phyloP scores from a whole-genome alignment of 2,888 invertebrate genomes.

The Apeira syringaria region DNA sequence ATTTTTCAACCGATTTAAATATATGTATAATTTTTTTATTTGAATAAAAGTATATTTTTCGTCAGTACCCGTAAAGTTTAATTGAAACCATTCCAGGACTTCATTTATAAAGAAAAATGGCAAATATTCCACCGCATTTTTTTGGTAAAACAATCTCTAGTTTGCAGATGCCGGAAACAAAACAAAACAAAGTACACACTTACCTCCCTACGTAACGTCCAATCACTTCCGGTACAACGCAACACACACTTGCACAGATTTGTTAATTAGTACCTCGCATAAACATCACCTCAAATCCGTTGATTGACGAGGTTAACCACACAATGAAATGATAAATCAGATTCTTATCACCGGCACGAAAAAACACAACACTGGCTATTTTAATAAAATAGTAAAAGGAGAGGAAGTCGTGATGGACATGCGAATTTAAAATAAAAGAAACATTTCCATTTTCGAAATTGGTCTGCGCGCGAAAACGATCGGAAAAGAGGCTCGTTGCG shows the following conservation, averaged over 20 bases:
- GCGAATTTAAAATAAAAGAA: conserved; percentile 5
- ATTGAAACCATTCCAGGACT: no score
- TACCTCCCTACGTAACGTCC: conserved; percentile 40
- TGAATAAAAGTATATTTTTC: no score
- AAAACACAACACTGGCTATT: conserved; percentile 27
- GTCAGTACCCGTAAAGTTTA: no score
- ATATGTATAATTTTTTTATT: no score
- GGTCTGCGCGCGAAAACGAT: conserved; percentile 56
- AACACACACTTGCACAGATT: conserved; percentile 41
- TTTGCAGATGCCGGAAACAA: conserved; percentile 20
- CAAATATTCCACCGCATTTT: no score
- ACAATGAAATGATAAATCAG: conserved; percentile 41
- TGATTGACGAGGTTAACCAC: conserved; percentile 40
- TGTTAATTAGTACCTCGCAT: conserved; percentile 16
- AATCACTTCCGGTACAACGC: conserved; percentile 41
- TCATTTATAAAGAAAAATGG: no score
- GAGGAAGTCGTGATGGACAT: no score
- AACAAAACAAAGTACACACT: conserved; percentile 28
- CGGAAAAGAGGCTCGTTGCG: conserved; percentile 50
- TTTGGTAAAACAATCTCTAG: no score
- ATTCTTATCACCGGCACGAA: conserved; percentile 33
- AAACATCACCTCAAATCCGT: conserved; percentile 40
- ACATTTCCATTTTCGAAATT: conserved; percentile 9
- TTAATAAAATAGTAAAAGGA: not conserved
- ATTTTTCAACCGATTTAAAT: no score